Conservation (phyloP, 2,888 invertebrate species). For the Hirudinaria manillensis region DNA sequence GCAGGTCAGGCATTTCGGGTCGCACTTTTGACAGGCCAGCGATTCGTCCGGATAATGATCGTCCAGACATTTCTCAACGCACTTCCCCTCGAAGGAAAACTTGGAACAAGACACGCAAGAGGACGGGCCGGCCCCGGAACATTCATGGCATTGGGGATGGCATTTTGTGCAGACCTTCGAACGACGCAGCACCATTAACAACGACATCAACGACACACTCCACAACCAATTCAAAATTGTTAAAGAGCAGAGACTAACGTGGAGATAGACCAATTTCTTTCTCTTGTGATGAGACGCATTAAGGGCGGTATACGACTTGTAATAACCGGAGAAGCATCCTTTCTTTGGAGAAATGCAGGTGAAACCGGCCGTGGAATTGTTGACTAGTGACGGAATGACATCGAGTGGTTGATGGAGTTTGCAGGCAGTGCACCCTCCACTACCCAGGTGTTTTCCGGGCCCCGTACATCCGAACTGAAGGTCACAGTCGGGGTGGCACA, state of each 20-base stretch:
- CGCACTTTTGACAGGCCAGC: constrained; percentile 70
- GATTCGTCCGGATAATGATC: constrained; percentile 73
- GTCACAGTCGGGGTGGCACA: constrained; percentile 12
- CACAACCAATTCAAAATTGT: not conserved
- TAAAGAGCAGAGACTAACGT: not conserved
- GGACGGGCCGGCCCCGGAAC: constrained; percentile 75
- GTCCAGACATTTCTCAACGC: constrained; percentile 31
- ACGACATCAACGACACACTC: too few species aligned
- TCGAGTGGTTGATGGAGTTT: constrained; percentile 59
- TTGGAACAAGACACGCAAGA: constrained; percentile 82
- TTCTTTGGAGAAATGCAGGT: not conserved
- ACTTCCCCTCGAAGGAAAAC: constrained; percentile 65
- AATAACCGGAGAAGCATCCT: constrained; percentile 7
- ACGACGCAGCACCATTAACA: too few species aligned
- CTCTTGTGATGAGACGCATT: too few species aligned
- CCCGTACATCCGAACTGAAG: constrained; percentile 9
- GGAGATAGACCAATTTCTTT: too few species aligned
- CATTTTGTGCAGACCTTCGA: constrained; percentile 74
- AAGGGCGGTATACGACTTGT: not conserved
- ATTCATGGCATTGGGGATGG: constrained; percentile 79
- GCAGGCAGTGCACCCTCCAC: constrained; percentile 81
- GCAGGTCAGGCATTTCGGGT: constrained; percentile 72
- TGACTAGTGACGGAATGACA: not conserved
- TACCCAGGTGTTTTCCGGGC: constrained; percentile 60
- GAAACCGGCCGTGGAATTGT: not conserved